These are phyloP conservation scores for Mus minutoides DNA, from an alignment of 2,797 vertebrate species.

Conservation along the genomic window DNA sequence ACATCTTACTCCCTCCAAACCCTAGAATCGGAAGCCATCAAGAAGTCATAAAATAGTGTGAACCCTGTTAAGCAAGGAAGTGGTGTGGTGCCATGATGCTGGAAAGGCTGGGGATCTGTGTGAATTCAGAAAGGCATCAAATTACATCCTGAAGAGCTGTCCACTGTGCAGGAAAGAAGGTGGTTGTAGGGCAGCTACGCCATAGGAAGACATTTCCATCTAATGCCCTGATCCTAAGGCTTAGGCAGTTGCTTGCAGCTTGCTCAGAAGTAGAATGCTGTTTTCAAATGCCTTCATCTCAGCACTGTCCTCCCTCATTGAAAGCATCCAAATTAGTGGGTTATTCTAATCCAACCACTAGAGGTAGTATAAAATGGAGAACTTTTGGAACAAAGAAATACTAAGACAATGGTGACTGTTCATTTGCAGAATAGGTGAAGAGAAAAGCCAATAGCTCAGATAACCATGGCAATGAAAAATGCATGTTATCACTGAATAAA, in stretches of 20 bases:
- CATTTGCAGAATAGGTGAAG: constrained; percentile 26
- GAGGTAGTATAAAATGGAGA: not conserved
- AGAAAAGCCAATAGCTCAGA: constrained; percentile 26
- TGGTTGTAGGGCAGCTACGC: fast-evolving
- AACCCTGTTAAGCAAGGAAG: not conserved
- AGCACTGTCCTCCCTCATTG: not conserved
- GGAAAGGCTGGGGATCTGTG: not conserved
- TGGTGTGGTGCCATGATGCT: not conserved
- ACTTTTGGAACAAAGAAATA: constrained; percentile 38
- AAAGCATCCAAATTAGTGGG: not conserved
- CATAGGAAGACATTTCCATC: not conserved
- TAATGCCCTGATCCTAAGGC: not conserved
- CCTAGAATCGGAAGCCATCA: not conserved
- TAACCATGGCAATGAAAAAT: constrained; percentile 64
- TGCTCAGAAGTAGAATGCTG: not conserved
- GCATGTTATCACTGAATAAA: constrained; percentile 48
- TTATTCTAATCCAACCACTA: not conserved
- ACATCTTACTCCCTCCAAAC: not conserved
- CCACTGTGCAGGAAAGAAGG: not conserved
- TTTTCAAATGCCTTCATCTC: not conserved
- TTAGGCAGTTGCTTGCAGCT: not conserved
- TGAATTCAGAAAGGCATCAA: not conserved
- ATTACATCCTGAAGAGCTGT: not conserved
- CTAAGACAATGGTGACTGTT: constrained; percentile 21
- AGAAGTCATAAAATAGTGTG: not conserved